Evolutionary conservation across 1,140 invertebrate species (phyloP).

Genomic region (Orussus abietinus): DNA sequence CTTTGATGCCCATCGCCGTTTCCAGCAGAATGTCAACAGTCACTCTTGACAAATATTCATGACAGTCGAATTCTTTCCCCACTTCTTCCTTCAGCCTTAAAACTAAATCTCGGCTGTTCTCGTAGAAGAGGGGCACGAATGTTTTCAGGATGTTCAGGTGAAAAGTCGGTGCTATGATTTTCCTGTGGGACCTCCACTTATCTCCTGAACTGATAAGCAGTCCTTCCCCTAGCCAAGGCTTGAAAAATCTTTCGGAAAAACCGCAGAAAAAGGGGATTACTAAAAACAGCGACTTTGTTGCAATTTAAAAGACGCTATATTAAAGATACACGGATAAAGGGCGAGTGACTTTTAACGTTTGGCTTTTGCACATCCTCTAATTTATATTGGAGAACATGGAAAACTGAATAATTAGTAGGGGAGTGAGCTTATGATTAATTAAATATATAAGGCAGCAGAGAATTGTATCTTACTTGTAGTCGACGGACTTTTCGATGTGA

Average conservation of each 20-base stretch:
- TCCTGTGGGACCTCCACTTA: constrained; percentile 81
- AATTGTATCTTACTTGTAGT: constrained; percentile 50
- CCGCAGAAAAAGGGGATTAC: constrained; percentile 24
- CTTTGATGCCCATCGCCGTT: constrained; percentile 70
- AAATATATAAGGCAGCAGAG: neutral
- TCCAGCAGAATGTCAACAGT: constrained; percentile 85
- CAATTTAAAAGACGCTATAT: neutral
- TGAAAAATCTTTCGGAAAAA: constrained; percentile 73
- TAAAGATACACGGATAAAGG: no score
- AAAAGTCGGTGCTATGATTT: constrained; percentile 90
- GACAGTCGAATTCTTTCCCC: constrained; percentile 73
- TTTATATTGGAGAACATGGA: no score
- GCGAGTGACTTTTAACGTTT: no score
- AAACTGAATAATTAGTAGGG: no score
- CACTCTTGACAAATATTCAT: constrained; percentile 76
- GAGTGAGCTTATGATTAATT: no score
- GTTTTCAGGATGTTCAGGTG: constrained; percentile 88
- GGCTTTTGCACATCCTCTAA: no score
- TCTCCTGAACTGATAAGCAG: constrained; percentile 75
- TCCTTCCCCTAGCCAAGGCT: constrained; percentile 87
- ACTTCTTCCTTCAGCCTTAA: constrained; percentile 62
- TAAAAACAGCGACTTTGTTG: constrained; percentile 5
- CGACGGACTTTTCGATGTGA: constrained; percentile 76
- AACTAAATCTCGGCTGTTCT: constrained; percentile 71
- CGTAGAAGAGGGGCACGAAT: constrained; percentile 82